Percentiles rank a stretch among this genome's conserved stretches.
phyloP scores from a whole-genome alignment of 2,888 invertebrate genomes.

The Hetaerina titia region DNA sequence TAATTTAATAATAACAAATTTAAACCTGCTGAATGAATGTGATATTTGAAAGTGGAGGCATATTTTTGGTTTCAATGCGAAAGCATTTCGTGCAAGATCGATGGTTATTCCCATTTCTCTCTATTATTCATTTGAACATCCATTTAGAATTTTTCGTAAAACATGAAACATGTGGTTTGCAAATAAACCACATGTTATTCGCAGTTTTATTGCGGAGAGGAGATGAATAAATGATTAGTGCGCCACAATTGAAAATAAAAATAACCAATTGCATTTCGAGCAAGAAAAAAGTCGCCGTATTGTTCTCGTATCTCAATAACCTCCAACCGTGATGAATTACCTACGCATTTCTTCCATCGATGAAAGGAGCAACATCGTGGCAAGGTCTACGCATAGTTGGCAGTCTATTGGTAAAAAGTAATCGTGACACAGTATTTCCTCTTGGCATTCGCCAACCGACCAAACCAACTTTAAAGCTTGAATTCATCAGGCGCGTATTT shows the following conservation, averaged over 20 bases:
- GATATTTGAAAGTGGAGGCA: no score
- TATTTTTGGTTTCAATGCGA: no score
- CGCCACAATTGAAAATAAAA: not conserved
- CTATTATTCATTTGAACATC: no score
- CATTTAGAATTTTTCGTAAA: no score
- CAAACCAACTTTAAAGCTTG: not conserved
- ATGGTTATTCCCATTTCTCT: no score
- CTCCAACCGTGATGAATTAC: not conserved
- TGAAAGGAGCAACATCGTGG: not conserved
- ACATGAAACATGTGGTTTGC: no score
- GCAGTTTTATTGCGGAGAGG: not conserved
- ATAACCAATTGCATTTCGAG: not conserved
- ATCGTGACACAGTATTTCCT: not conserved
- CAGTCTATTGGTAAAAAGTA: not conserved
- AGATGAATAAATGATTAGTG: not conserved
- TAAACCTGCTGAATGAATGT: no score
- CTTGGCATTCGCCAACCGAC: not conserved
- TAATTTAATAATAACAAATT: no score
- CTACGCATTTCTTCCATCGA: not conserved
- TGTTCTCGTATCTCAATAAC: not conserved
- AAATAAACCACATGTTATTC: not conserved
- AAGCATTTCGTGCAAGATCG: no score
- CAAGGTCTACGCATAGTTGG: not conserved
- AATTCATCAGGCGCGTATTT: not conserved
- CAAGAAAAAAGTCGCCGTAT: not conserved